A percentile compares a stretch with the other conserved stretches of the same genome.
These are phyloP conservation scores for Drosophila micromelanica DNA, from an alignment of 1,140 invertebrate genomes.

Conservation along the genomic window DNA sequence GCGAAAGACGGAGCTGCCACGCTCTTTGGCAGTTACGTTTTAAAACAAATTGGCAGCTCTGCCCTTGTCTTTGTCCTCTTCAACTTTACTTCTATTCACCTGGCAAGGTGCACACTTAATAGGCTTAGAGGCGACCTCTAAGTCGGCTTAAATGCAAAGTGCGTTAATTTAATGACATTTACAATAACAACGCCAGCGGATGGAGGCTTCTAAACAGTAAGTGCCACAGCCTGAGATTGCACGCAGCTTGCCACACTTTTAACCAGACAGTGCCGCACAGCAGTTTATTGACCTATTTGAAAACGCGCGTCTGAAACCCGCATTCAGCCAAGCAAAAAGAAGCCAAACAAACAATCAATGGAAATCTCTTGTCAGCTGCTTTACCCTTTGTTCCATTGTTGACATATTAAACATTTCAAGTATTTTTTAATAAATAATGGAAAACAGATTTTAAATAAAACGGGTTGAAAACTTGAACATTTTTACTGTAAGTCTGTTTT, in stretches of 20 bases:
- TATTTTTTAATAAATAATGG: no score
- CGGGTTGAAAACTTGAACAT: no score
- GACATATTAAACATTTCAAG: neutral
- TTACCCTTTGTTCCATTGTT: neutral
- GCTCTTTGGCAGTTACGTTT: slow-evolving; percentile 1
- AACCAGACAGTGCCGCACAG: slow-evolving; percentile 12
- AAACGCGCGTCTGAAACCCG: neutral
- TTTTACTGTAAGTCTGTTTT: no score
- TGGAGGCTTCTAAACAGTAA: neutral
- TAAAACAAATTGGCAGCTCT: slow-evolving; percentile 16
- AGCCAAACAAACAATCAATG: neutral
- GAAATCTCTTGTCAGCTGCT: neutral
- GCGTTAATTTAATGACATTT: slow-evolving; percentile 68
- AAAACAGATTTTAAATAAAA: no score
- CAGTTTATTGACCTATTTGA: slow-evolving; percentile 12
- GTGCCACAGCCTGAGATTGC: slow-evolving; percentile 5
- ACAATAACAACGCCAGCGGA: slow-evolving; percentile 28
- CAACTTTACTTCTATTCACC: neutral
- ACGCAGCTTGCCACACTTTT: slow-evolving; percentile 21
- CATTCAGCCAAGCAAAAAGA: neutral
- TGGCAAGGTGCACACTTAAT: slow-evolving; percentile 45
- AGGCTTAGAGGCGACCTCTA: slow-evolving; percentile 57
- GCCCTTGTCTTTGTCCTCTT: neutral
- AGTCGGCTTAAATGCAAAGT: slow-evolving; percentile 67
- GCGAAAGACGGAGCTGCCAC: neutral